Evolutionary conservation across 2,797 vertebrate species (phyloP).

Genomic region (Cryptoprocta ferox): DNA sequence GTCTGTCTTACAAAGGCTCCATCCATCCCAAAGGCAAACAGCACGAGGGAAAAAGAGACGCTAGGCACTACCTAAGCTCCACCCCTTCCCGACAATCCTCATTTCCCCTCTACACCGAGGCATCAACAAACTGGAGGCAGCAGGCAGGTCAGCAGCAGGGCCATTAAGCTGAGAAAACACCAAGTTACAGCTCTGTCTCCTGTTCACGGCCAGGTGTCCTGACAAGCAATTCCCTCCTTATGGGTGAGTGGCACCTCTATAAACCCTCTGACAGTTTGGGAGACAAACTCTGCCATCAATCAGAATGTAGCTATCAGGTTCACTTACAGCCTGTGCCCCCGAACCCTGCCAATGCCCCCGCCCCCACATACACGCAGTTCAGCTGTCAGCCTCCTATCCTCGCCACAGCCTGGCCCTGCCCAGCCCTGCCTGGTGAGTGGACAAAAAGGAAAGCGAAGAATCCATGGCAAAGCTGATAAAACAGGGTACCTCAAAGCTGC

Average conservation of each 20-base stretch:
- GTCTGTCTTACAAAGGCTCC: background rate
- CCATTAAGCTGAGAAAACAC: conserved; percentile 88
- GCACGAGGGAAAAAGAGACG: background rate
- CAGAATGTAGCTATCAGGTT: conserved; percentile 95
- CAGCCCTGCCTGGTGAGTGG: background rate
- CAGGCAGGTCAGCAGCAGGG: conserved; percentile 84
- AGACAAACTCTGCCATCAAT: conserved; percentile 96
- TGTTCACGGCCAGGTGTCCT: conserved; percentile 87
- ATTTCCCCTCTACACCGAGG: conserved; percentile 22
- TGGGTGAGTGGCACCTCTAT: conserved; percentile 96
- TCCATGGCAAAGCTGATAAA: conserved; percentile 1
- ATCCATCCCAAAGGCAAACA: background rate
- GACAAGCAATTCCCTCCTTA: conserved; percentile 89
- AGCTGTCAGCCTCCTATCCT: conserved; percentile 61
- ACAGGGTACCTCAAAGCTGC: background rate
- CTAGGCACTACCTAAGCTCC: background rate
- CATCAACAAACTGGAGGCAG: conserved; percentile 73
- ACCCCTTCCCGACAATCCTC: conserved; percentile 53
- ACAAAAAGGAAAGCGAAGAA: background rate
- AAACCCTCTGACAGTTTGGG: conserved; percentile 97
- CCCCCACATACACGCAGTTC: conserved; percentile 78
- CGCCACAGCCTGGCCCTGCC: conserved; percentile 8
- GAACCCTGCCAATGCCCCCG: conserved; percentile 64
- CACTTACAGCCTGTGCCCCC: conserved; percentile 88
- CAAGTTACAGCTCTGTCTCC: conserved; percentile 89